Evolutionary conservation across 2,888 invertebrate species (phyloP), one percentile per base, ranked within the genome.

Genomic region (Byasa hedistus): DNA sequence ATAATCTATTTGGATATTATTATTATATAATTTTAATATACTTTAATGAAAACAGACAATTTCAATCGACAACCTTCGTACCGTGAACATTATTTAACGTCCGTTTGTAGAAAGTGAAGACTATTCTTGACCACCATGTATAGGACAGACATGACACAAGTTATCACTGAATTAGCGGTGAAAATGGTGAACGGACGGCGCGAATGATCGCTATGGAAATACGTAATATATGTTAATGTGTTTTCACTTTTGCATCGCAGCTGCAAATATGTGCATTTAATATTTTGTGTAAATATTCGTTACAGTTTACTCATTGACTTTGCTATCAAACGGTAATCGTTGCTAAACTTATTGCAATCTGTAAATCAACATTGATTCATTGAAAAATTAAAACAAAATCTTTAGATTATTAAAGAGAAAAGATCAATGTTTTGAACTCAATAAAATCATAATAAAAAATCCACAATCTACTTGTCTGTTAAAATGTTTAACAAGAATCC

Each of bases 131-230:
- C 19, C 36, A 3, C 48, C 48, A 27, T 51, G 48, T 51, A 17
- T 63, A 57, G 62, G 62, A 63, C 48, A 63, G n/a, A 57, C 51
- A 32, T 51, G 57, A 57, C 23, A 22, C 63, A 48, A 51, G 57
- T 63, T 63, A 63, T 57, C 63, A 57, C 48, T 27, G 63, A 56
- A 62, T 62, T 57, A 63, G 57, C 57, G 51, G 57, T 57, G 57
- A 51, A 63, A 63, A 57, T 51, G 32, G 48, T 15, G n/a, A 21
- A 17, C 52, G 32, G 27, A 22, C 32, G 21, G 10, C 24, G 15
- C 5, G 21, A 22, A 15, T 27, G 17, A 3, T 8, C 48, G 21
- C 44, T 54, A 56, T 39, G 55, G n/a, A 62, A 44, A 57, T 56
- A 57, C 21, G 36, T 57, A 57, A 32, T 57, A 51, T 8, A 63